These are phyloP conservation scores for Galeopsomyia nigrocyanea DNA, from an alignment of 2,888 invertebrate species.

Conservation along the genomic window DNA sequence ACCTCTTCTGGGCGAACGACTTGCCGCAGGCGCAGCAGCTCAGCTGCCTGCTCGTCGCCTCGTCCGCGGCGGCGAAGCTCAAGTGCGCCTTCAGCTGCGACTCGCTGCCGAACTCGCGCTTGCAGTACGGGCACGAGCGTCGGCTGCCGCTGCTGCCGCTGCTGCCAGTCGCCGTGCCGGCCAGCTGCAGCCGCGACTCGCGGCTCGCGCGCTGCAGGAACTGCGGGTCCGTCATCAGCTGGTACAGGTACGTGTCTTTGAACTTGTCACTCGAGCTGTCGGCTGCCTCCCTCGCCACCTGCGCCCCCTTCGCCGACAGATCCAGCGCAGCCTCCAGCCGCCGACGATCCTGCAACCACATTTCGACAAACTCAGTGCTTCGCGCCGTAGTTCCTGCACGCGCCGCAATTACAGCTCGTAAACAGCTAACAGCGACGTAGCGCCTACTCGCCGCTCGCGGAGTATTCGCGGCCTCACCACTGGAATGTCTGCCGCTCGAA, in stretches of 20 bases:
- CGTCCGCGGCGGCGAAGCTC: slow-evolving; percentile 54
- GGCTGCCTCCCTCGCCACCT: background rate
- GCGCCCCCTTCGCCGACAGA: too few relatives aligned
- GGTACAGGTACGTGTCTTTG: slow-evolving; percentile 61
- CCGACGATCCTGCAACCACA: background rate
- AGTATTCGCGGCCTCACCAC: background rate
- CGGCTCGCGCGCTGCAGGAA: slow-evolving; percentile 55
- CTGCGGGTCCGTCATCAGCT: slow-evolving; percentile 63
- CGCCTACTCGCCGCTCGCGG: background rate
- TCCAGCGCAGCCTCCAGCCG: too few relatives aligned
- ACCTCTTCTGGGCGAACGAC: slow-evolving; percentile 62
- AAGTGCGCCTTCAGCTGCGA: slow-evolving; percentile 57
- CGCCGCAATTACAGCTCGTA: too few relatives aligned
- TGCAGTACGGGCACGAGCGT: slow-evolving; percentile 62
- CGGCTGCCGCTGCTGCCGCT: background rate
- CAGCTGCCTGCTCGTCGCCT: slow-evolving; percentile 56
- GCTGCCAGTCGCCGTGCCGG: too few relatives aligned
- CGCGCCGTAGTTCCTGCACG: too few relatives aligned
- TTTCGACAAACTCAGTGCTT: too few relatives aligned
- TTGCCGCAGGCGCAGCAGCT: slow-evolving; percentile 63
- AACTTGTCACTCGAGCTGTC: slow-evolving; percentile 45
- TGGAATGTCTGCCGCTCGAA: too few relatives aligned
- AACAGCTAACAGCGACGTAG: background rate
- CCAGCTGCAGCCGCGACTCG: slow-evolving; percentile 14
- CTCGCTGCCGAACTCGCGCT: slow-evolving; percentile 55